phyloP scores from a whole-genome alignment of 2,888 invertebrate species.

The Alviniconcha strummeri region DNA sequence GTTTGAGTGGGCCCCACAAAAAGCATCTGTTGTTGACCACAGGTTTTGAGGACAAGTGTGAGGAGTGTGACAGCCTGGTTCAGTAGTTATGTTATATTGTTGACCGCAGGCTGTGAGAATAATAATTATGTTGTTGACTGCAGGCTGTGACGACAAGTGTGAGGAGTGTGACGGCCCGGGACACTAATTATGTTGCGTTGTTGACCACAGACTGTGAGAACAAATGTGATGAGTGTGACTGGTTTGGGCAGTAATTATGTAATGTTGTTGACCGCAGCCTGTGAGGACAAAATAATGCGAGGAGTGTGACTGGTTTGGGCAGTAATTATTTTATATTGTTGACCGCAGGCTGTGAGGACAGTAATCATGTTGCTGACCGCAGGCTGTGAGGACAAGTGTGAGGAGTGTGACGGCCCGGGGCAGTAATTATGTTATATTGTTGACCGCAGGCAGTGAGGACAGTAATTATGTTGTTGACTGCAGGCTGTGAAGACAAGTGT shows the following conservation, averaged over 20 bases:
- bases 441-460: slow-evolving; percentile 20
- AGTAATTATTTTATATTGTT: no score
- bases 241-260: no score
- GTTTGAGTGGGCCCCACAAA: no score
- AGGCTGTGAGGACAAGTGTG: slow-evolving; percentile 34
- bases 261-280: slow-evolving; percentile 37
- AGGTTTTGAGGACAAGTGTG: slow-evolving; percentile 34
- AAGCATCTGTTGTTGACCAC: neutral
- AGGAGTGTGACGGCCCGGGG: slow-evolving; percentile 28
- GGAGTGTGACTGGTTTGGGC: no score
- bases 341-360: slow-evolving; percentile 26
- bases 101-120: no score
- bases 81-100: no score
- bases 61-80: slow-evolving; percentile 22
- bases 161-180: slow-evolving; percentile 41
- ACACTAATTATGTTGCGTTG: no score
- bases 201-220: slow-evolving; percentile 27
- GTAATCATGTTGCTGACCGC: neutral
- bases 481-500: slow-evolving; percentile 35
- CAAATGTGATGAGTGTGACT: slow-evolving; percentile 34
- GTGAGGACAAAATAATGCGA: no score
- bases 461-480: no score
- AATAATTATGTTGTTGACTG: no score
- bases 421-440: no score
- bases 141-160: slow-evolving; percentile 35